phyloP scores from a whole-genome alignment of 1,140 invertebrate species.

The Lepidurus couesii region DNA sequence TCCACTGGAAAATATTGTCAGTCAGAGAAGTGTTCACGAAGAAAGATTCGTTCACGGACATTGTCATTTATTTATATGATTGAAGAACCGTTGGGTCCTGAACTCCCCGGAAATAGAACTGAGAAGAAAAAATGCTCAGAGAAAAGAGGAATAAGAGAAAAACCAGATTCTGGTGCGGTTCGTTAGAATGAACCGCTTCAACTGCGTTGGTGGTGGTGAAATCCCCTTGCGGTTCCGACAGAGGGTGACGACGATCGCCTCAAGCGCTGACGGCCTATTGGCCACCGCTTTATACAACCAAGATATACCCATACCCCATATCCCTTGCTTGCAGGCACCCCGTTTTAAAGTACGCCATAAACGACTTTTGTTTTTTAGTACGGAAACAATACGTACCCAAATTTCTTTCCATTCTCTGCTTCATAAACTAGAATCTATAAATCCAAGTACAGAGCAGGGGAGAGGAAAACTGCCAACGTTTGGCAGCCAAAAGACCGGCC shows the following conservation, averaged over 20 bases:
- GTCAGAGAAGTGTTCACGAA: conserved; percentile 17
- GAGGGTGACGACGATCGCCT: conserved; percentile 16
- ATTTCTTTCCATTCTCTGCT: not conserved
- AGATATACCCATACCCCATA: not conserved
- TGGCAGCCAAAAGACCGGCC: not conserved
- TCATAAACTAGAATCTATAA: not conserved
- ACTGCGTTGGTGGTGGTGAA: conserved; percentile 14
- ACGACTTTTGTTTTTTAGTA: not conserved
- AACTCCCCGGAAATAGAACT: not conserved
- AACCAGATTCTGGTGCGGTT: not conserved
- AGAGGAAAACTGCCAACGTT: not conserved
- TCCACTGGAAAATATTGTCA: not conserved
- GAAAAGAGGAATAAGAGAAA: not conserved
- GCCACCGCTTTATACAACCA: not conserved
- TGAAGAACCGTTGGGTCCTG: not conserved
- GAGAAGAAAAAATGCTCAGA: not conserved
- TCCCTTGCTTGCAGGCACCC: not conserved
- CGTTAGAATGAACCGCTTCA: conserved; percentile 10
- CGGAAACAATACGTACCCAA: not conserved
- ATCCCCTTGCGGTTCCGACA: conserved; percentile 16
- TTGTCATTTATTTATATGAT: not conserved
- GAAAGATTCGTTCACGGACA: not conserved
- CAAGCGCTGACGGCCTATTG: not conserved
- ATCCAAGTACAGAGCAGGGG: not conserved
- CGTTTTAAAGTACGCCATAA: not conserved